A percentile compares a stretch with the other conserved stretches of the same genome.
phyloP scores from a whole-genome alignment of 1,140 invertebrate species.

The Eurosta solidaginis region DNA sequence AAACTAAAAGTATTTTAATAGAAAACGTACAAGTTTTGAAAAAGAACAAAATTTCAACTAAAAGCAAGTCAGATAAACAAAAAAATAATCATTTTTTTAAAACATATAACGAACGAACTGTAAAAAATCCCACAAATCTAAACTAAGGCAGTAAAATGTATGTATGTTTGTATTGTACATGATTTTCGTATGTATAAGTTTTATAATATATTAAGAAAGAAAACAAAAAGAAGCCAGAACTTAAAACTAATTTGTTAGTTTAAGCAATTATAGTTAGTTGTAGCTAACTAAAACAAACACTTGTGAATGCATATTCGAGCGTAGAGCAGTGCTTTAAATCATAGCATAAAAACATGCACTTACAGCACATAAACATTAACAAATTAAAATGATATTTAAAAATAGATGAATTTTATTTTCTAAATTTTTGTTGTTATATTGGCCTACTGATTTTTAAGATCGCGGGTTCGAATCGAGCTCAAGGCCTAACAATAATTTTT shows the following conservation, averaged over 20 bases:
- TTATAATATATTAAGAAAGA: constrained; percentile 1
- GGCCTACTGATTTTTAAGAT: too few relatives aligned
- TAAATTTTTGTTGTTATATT: too few relatives aligned
- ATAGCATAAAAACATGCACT: neutral
- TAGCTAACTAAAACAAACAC: neutral
- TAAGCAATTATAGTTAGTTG: too few relatives aligned
- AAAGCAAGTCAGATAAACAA: neutral
- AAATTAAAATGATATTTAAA: neutral
- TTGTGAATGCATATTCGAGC: neutral
- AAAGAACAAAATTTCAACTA: neutral
- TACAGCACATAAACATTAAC: neutral
- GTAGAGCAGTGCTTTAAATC: neutral
- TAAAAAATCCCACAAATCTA: constrained; percentile 2
- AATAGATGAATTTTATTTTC: too few relatives aligned
- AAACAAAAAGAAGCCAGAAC: neutral
- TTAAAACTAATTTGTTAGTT: neutral
- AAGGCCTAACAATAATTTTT: too few relatives aligned
- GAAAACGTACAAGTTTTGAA: too few relatives aligned
- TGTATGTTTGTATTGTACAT: neutral
- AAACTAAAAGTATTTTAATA: too few relatives aligned
- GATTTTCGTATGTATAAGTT: neutral
- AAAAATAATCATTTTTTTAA: neutral
- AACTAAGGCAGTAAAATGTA: neutral
- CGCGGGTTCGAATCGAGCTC: too few relatives aligned
- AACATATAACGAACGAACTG: neutral